Conservation (phyloP, 2,888 invertebrate genomes). For the Balanococcus diminutus region DNA sequence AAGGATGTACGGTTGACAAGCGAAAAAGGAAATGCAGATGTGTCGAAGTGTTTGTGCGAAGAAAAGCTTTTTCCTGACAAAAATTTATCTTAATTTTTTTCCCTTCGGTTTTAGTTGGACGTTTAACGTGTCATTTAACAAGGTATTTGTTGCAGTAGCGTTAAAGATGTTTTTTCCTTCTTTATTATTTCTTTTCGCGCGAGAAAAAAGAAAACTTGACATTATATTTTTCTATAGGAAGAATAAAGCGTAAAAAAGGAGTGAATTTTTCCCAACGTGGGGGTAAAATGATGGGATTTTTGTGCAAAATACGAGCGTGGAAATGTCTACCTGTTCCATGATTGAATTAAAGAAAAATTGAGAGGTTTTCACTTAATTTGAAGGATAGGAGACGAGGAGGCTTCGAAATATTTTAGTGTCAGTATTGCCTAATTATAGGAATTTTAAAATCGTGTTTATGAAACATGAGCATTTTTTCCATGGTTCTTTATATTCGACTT, state of each 20-base stretch:
- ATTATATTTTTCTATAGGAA: not conserved
- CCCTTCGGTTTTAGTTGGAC: not conserved
- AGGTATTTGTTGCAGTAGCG: not conserved
- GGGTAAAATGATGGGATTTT: no score
- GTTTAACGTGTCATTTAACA: conserved; percentile 5
- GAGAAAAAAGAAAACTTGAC: not conserved
- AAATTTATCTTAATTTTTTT: conserved; percentile 3
- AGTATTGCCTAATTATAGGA: no score
- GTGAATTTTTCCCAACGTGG: not conserved
- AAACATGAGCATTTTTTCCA: no score
- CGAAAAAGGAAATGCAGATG: not conserved
- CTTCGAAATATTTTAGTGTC: no score
- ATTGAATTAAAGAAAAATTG: no score
- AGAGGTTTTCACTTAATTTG: no score
- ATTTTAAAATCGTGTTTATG: no score
- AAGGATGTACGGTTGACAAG: not conserved
- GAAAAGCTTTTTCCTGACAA: not conserved
- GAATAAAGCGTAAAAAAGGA: not conserved
- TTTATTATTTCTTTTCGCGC: no score
- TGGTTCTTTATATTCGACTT: no score
- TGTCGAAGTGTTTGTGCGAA: not conserved
- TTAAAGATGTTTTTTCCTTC: not conserved
- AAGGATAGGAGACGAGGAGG: no score
- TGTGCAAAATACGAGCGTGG: no score
- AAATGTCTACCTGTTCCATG: no score